Percentiles rank a stretch among this genome's conserved stretches.
Evolutionary conservation across 2,113 vertebrate species (phyloP).

Genomic region (Shinisaurus crocodilurus): DNA sequence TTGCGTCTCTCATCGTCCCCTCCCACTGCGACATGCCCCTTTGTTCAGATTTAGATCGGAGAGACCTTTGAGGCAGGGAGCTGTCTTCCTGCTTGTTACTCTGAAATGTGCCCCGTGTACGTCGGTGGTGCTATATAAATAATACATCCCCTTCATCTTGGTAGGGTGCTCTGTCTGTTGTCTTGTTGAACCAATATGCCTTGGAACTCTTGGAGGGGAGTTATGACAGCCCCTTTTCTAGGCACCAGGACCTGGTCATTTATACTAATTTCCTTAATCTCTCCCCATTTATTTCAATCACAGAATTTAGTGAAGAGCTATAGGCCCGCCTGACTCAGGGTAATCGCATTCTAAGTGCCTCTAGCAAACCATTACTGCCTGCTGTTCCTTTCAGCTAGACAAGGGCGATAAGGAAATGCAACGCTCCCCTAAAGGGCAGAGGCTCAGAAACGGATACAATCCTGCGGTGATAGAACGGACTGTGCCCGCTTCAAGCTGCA

Average conservation of each 20-base stretch:
- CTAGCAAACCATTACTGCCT: background rate
- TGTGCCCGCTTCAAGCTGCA: background rate
- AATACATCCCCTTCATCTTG: background rate
- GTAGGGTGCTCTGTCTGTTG: too few relatives aligned
- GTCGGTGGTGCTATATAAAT: too few relatives aligned
- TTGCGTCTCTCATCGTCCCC: too few relatives aligned
- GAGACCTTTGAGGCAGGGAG: too few relatives aligned
- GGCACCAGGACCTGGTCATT: background rate
- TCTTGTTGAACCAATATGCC: background rate
- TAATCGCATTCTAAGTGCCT: conserved; percentile 1
- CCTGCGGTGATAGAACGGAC: background rate
- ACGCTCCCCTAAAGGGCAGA: conserved; percentile 28
- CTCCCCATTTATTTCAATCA: conserved; percentile 11
- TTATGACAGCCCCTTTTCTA: background rate
- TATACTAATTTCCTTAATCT: conserved; percentile 2
- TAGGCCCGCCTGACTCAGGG: conserved; percentile 23
- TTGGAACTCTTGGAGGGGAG: background rate
- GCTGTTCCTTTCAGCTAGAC: background rate
- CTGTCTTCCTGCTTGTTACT: background rate
- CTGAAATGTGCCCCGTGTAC: background rate
- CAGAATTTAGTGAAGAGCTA: background rate
- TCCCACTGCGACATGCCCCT: too few relatives aligned
- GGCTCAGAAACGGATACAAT: background rate
- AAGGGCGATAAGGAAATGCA: background rate
- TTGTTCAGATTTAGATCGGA: too few relatives aligned